Evolutionary conservation across 2,113 vertebrate species (phyloP), one percentile per base, ranked within the genome.

Genomic region (Pseudonaja textilis): DNA sequence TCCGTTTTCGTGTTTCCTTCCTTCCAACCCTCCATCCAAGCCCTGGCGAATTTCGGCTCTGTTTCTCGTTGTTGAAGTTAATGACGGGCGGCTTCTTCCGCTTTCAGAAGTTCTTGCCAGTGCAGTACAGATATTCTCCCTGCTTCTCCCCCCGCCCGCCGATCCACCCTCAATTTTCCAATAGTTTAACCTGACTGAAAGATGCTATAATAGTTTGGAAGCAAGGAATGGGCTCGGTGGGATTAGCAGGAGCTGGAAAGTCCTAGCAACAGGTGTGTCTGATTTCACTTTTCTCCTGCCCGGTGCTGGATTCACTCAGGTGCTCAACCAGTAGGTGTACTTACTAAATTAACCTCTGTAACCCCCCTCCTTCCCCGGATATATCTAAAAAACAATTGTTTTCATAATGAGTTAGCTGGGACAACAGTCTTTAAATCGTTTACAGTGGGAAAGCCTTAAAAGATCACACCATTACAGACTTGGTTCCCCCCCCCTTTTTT

Each of bases 191-290:
- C 55, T 61, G 26, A 55, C 18, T 23, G 7, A 61, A 61, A 87
- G 14, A 26, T 59, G 42, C 14, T 20, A 8, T 47, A 11, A 61
- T 18, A 34, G 23, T 56, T n/a, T 3, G 42, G 55, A 29, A 52
- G 52, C 7, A 47, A 85, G 22, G 29, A 9, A 39, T 7, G 3
- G 85, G 29, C 18, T 47, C 45, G 1, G 45, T 39, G 26, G 45
- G 29, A 25, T 61, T 50, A 81, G 34, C 74, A 39, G 23, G 91
- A 25, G 20, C 45, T 25, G 11, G 1, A 11, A 54, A 55, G 87
- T 88, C 54, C 50, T 23, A 8, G 91, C 91, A 92, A 92, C 91
- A 92, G 34, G 87, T 74, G 91, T 74, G 34, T 69, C 29, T 81
- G 18, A 42, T 22, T 81, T 42, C 34, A 81, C 34, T 81, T 81